These are phyloP conservation scores for Pheosia gnoma DNA, from an alignment of 2,888 invertebrate species.

Conservation along the genomic window DNA sequence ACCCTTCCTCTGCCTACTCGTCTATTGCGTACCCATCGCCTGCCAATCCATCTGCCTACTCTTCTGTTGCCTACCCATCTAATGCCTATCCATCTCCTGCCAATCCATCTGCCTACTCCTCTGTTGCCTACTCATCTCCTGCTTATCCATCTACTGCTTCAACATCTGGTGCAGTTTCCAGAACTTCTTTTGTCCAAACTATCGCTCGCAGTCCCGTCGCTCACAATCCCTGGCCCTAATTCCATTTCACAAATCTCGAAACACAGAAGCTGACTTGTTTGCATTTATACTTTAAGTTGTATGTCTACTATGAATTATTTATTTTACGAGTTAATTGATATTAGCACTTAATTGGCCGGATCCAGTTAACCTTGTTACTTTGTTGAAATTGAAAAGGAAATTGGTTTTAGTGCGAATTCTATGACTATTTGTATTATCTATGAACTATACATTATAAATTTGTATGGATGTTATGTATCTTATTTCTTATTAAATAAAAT, in stretches of 20 bases:
- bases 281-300: constrained; percentile 56
- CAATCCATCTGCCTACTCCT: constrained; percentile 33
- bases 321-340: constrained; percentile 48
- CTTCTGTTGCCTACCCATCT: constrained; percentile 32
- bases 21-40: constrained; percentile 30
- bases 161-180: constrained; percentile 58
- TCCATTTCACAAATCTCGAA: background rate
- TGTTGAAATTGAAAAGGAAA: constrained; percentile 52
- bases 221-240: constrained; percentile 57
- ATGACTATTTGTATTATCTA: constrained; percentile 11
- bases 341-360: constrained; percentile 56
- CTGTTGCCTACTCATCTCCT: constrained; percentile 32
- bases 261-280: constrained; percentile 39
- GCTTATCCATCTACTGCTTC: constrained; percentile 43
- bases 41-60: constrained; percentile 34
- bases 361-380: constrained; percentile 54
- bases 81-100: constrained; percentile 32
- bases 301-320: constrained; percentile 35
- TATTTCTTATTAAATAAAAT: constrained; percentile 44
- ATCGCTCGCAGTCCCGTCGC: constrained; percentile 47
- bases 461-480: constrained; percentile 30
- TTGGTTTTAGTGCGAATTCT: constrained; percentile 32
- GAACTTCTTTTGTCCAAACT: constrained; percentile 63
- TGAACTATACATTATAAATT: constrained; percentile 28
- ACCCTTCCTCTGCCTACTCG: constrained; percentile 40